phyloP scores from a whole-genome alignment of 1,140 invertebrate genomes.

The Penaeus chinensis region DNA sequence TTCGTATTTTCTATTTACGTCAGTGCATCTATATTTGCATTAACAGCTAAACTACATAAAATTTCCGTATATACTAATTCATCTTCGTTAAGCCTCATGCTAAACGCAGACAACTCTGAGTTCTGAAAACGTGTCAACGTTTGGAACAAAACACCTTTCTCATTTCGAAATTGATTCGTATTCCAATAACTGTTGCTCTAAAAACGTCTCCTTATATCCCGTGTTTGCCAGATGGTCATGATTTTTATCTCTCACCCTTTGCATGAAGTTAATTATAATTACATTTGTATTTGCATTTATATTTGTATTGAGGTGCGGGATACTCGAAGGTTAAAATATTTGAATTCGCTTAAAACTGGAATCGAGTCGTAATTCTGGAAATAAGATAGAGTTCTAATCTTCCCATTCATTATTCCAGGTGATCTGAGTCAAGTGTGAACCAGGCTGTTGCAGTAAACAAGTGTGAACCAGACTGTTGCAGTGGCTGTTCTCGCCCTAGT shows the following conservation, averaged over 20 bases:
- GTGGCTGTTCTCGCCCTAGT: no score
- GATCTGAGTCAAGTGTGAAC: neutral
- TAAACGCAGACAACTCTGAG: neutral
- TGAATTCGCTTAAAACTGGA: constrained; percentile 51
- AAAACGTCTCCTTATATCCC: constrained; percentile 61
- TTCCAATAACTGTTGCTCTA: constrained; percentile 57
- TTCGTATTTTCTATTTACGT: constrained; percentile 34
- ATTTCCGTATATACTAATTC: no score
- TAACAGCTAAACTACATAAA: no score
- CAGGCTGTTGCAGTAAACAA: no score
- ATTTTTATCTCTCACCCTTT: constrained; percentile 55
- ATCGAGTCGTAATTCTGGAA: constrained; percentile 55
- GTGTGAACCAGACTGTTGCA: no score
- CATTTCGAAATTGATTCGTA: constrained; percentile 61
- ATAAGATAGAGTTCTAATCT: constrained; percentile 58
- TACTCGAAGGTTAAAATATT: constrained; percentile 41
- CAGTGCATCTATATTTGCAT: neutral
- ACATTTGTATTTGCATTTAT: constrained; percentile 62
- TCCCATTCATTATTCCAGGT: constrained; percentile 50
- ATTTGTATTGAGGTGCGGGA: constrained; percentile 57
- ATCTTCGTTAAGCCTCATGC: neutral
- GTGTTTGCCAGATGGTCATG: constrained; percentile 55
- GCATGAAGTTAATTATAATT: constrained; percentile 59
- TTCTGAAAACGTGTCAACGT: constrained; percentile 32
- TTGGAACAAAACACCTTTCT: constrained; percentile 52